Conservation (phyloP, 2,113 vertebrate species). For the Piliocolobus tephrosceles region DNA sequence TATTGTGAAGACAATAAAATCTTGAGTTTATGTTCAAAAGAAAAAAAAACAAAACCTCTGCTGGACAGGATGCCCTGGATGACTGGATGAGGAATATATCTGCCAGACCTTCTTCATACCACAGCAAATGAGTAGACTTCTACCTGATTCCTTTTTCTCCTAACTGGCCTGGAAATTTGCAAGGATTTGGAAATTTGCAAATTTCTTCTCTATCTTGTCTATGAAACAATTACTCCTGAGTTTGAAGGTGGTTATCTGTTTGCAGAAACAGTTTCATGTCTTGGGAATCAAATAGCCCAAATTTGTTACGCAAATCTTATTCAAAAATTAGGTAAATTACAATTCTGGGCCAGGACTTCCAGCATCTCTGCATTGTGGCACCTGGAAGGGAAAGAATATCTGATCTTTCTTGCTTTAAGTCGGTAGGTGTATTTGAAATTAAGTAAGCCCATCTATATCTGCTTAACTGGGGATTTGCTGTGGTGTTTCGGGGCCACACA, state of each 20-base stretch:
- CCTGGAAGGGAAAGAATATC: background rate
- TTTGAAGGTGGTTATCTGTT: background rate
- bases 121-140: background rate
- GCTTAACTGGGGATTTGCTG: background rate
- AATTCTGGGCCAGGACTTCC: background rate
- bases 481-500: background rate
- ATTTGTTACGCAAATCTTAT: slow-evolving; percentile 43
- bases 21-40: no score
- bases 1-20: no score
- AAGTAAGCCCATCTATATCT: background rate
- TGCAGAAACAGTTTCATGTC: slow-evolving; percentile 39
- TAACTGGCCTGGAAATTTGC: slow-evolving; percentile 6
- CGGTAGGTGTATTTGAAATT: background rate
- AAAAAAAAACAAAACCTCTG: no score
- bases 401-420: background rate
- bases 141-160: background rate
- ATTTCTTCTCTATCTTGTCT: background rate
- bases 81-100: background rate
- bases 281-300: slow-evolving; percentile 4
- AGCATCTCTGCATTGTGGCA: background rate
- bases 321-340: slow-evolving; percentile 31
- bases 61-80: background rate
- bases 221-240: background rate
- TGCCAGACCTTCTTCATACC: background rate
- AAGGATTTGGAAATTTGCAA: background rate